Base-by-base conservation (phyloP, 2,797 vertebrate species). In the Hemibagrus guttatus region DNA sequence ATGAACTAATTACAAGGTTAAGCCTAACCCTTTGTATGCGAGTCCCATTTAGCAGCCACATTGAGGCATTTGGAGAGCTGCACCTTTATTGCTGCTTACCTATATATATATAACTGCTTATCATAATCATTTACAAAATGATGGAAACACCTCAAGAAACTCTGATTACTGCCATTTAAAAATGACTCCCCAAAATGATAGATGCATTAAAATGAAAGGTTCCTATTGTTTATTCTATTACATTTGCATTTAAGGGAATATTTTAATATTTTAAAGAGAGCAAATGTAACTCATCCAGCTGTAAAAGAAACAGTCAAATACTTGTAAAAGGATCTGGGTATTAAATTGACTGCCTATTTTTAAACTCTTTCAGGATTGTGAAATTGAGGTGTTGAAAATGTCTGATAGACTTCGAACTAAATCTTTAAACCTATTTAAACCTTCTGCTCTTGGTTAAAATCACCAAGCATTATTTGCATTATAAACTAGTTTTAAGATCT, bases 1-100 rank as follows among this genome's bases (percentile, higher is more conserved):
- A 78, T 64, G 26, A 46, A 39, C 19, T 35, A 42, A 61, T 59
- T 56, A 13, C 17, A 58, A 79, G 21, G 56, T 80, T 63, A 31
- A 81, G 26, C 26, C 21, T 46, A 59, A 87, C 31, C n/a, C 23
- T 69, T 64, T 68, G n/a, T 75, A 52, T 31, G 46, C 17, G 6
- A 66, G 39, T 80, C 26, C 28, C 66, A 81, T 59, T 61, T 76
- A 72, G 69, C 54, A 76, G 75, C 42, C 52, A 69, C 56, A 39
- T 72, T 76, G 42, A 59, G 35, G 52, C 71, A 69, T 49, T 72
- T 26, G 49, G 31, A 58, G 59, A 85, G 76, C 35, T 42, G 46
- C 19, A 63, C 28, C 54, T 23, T 64, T 52, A 59, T 61, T 84
- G 26, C 72, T 84, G 28, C 46, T 88, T 54, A 63, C 17, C 9